Percentiles rank a stretch among this genome's conserved stretches.
Evolutionary conservation across 2,113 vertebrate species (phyloP).

Genomic region (Myrmecobius fasciatus): DNA sequence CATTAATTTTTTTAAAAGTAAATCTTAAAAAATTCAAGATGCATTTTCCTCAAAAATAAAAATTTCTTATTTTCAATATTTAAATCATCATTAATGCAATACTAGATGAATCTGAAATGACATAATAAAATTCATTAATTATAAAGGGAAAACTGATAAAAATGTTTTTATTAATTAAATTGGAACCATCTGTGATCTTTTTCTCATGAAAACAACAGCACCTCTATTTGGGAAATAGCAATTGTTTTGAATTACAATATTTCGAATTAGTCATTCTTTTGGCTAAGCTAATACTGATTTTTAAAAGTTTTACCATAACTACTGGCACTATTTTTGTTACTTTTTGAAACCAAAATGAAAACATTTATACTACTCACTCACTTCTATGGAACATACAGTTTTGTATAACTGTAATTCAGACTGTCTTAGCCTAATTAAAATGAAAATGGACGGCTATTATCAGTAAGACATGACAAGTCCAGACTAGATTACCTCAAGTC

Average conservation of each 20-base stretch:
- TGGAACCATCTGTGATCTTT: conserved; percentile 36
- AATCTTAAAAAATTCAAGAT: background rate
- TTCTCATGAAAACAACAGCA: conserved; percentile 51
- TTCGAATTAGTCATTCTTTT: background rate
- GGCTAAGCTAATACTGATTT: conserved; percentile 10
- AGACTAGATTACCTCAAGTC: background rate
- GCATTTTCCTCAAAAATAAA: conserved; percentile 48
- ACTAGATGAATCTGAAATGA: conserved; percentile 67
- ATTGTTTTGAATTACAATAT: conserved; percentile 32
- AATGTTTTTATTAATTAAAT: conserved; percentile 52
- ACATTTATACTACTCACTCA: background rate
- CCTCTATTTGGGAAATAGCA: conserved; percentile 17
- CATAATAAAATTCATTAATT: conserved; percentile 52
- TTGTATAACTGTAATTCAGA: background rate
- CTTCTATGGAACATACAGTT: background rate
- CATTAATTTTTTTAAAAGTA: background rate
- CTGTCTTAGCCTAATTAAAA: background rate
- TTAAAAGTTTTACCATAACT: background rate
- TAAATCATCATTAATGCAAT: conserved; percentile 68
- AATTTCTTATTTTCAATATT: conserved; percentile 52
- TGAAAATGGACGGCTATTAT: background rate
- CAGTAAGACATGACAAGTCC: background rate
- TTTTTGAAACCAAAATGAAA: conserved; percentile 22
- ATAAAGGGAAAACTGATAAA: conserved; percentile 56
- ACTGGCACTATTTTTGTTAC: background rate